Evolutionary conservation across 2,797 vertebrate genomes (phyloP).

Genomic region (Neosalanx taihuensis): DNA sequence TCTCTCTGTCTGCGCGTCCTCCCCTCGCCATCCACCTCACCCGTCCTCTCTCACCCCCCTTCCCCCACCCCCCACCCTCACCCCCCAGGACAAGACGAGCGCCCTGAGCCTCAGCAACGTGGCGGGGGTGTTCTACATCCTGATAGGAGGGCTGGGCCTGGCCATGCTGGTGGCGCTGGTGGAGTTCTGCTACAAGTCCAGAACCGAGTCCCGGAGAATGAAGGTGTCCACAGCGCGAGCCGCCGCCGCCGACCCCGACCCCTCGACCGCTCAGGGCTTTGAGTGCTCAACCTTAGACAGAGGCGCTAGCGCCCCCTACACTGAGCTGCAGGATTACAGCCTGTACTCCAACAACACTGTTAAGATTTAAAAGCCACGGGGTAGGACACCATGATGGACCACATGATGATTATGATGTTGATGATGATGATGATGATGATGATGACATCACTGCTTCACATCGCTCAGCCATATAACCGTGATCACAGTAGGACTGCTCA

Average conservation of each 20-base stretch:
- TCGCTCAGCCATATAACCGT: neutral
- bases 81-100: conserved; percentile 93
- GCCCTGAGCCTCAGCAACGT: conserved; percentile 98
- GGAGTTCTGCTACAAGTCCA: conserved; percentile 99
- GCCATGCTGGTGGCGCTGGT: conserved; percentile 99
- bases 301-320: conserved; percentile 77
- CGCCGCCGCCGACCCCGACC: conserved; percentile 65
- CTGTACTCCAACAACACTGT: conserved; percentile 79
- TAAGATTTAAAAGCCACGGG: conserved; percentile 77
- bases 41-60: neutral
- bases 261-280: conserved; percentile 78
- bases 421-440: conserved; percentile 52
- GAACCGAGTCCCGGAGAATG: conserved; percentile 98
- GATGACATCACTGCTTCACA: neutral
- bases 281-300: conserved; percentile 80
- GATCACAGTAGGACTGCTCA: conserved; percentile 4
- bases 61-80: conserved; percentile 3
- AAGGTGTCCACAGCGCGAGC: conserved; percentile 86
- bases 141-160: conserved; percentile 96
- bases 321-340: conserved; percentile 80
- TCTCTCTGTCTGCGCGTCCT: neutral
- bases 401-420: conserved; percentile 64
- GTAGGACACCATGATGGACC: conserved; percentile 63
- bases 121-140: conserved; percentile 98
- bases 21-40: conserved; percentile 28